Evolutionary conservation across 2,113 vertebrate species (phyloP), one percentile per base, ranked within the genome.

Genomic region (Psilopogon haemacephalus): DNA sequence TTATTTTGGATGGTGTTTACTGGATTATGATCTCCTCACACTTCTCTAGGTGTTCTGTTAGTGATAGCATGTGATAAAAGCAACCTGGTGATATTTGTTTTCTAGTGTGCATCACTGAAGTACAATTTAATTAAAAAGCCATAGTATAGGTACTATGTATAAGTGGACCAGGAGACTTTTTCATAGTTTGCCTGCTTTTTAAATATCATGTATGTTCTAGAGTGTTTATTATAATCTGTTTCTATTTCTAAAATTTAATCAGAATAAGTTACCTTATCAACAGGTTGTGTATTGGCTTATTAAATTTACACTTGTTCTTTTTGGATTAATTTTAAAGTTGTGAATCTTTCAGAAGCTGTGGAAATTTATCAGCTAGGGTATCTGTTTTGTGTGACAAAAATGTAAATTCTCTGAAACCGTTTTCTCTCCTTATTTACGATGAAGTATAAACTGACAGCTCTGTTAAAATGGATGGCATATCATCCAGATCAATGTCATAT

Each of bases 321-420:
- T 97, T 95, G 67, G 69, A 97, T 97, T 97, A 38, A 92, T 97
- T 97, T 95, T 95, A 94, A 30, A 42, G 97, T 98, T 94, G 97
- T 89, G 81, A 97, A 63, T 83, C 89, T 96, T 97, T 95, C 89
- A 93, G 56, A 78, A 85, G 79, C 15, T 79, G 44, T 93, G 69
- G 52, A 94, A 96, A 97, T 97, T 94, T 96, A 94, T 97, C 89
- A 92, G 92, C 84, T 59, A 35, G 96, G 85, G 30, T 69, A 19
- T 96, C 96, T 97, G 69, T 91, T 97, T 96, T 92, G 82, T 94
- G 94, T 93, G 84, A 93, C 73, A 83, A 97, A 94, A 96, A 95
- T 83, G 91, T 94, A 70, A 91, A 97, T 92, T 54, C 54, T 91
- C 37, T 68, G 69, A 79, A 78, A 37, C 65, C 44, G 3, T 72